Conservation (phyloP, 2,113 vertebrate species). For the Takifugu bimaculatus region DNA sequence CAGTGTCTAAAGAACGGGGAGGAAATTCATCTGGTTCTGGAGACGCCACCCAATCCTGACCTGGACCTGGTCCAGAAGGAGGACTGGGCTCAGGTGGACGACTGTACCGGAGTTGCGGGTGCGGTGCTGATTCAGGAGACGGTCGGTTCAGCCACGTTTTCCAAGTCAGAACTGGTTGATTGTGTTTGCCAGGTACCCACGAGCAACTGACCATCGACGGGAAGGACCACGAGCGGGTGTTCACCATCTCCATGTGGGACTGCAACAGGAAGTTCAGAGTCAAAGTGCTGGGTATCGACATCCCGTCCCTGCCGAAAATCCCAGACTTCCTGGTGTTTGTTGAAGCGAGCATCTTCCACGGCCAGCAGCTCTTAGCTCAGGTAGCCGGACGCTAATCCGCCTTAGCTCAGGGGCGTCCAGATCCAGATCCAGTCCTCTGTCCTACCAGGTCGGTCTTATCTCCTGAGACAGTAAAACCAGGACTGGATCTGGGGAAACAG, state of each 20-base stretch:
- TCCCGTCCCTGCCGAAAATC: constrained; percentile 86
- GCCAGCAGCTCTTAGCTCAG: constrained; percentile 92
- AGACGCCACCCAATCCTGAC: constrained; percentile 79
- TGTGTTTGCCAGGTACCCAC: constrained; percentile 74
- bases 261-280: constrained; percentile 93
- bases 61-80: constrained; percentile 89
- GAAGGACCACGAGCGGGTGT: constrained; percentile 93
- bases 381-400: constrained; percentile 14
- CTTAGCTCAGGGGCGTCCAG: too few relatives aligned
- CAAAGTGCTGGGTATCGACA: constrained; percentile 93
- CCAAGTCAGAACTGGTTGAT: too few relatives aligned
- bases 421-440: too few relatives aligned
- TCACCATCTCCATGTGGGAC: constrained; percentile 98
- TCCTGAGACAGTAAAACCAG: too few relatives aligned
- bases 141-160: not conserved
- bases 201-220: constrained; percentile 94
- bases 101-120: constrained; percentile 93
- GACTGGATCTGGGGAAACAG: not conserved
- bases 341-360: constrained; percentile 94
- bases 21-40: constrained; percentile 92
- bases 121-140: not conserved
- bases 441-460: not conserved
- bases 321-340: constrained; percentile 88
- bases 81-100: constrained; percentile 95
- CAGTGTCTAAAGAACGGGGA: constrained; percentile 93